Evolutionary conservation across 2,113 vertebrate species (phyloP).

Genomic region (Sphyrna mokarran): DNA sequence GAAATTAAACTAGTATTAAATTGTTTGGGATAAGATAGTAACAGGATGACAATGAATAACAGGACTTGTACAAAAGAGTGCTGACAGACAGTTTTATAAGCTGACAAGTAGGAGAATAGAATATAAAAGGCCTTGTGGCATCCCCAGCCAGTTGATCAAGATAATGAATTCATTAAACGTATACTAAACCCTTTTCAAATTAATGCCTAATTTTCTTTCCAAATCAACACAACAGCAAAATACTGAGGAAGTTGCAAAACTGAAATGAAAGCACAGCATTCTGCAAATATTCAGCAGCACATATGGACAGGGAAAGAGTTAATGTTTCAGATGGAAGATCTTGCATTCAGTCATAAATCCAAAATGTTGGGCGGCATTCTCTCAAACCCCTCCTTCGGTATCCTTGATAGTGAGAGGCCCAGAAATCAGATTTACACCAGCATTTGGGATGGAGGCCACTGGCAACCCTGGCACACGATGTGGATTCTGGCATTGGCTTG

Average conservation of each 20-base stretch:
- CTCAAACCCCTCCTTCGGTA: no score
- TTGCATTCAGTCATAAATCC: not conserved
- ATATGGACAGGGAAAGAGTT: not conserved
- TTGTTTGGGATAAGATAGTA: not conserved
- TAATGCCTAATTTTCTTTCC: not conserved
- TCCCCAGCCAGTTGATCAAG: no score
- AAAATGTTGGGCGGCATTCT: no score
- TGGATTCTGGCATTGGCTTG: no score
- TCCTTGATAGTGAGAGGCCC: no score
- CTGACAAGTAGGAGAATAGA: not conserved
- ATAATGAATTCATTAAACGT: not conserved
- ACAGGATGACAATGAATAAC: not conserved
- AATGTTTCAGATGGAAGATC: not conserved
- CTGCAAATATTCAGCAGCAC: not conserved
- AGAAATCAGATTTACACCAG: no score
- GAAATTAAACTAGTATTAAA: no score
- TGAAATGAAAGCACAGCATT: not conserved
- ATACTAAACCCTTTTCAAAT: not conserved
- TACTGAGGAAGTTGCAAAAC: not conserved
- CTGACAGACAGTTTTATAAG: no score
- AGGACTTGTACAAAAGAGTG: not conserved
- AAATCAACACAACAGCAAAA: not conserved
- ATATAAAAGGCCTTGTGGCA: not conserved
- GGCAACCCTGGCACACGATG: no score
- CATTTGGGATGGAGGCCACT: no score